Base-by-base conservation (phyloP, 2,888 invertebrate species). In the Cerastoderma edule region DNA sequence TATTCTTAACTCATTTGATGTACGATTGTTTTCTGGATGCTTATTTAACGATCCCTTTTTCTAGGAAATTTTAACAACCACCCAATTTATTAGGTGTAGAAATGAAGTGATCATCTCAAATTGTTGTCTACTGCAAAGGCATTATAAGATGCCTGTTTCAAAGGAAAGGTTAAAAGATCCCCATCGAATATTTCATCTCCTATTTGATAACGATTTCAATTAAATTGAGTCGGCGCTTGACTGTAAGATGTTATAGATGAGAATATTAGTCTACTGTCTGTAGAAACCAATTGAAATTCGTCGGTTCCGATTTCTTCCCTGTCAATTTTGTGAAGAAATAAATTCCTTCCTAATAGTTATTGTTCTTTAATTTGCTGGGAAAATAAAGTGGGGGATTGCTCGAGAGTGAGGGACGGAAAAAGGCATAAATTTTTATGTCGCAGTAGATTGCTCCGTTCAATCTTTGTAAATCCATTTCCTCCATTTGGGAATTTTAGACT, bases 271-370 rank as follows among this genome's bases (percentile, higher is more conserved):
- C 60, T 35, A 60, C 60, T 35, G 60, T 39, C 27, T 35, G 27
- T 24, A 44, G 39, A 60, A 60, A 60, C 60, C 35, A 60, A 60
- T 60, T 60, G 60, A 60, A 60, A 60, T 60, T 60, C 33, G 39
- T 22, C 30, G 33, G 33, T 60, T 60, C 24, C 60, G 35, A 60
- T 60, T 60, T 60, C 30, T 32, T 60, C 27, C 6, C n/a, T n/a
- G 39, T 60, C 60, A 39, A 24, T 39, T 60, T 39, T 27, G 16
- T n/a, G 24, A 33, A 39, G 60, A 60, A 60, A 39, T 60, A 60
- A 60, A 60, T 60, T 60, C 39, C 60, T 39, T 39, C 35, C 39
- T 56, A 32, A 32, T 22, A 8, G 53, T 56, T 56, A 56, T 56
- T 56, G 56, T 56, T 56, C 30, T 56, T 30, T 56, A 56, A 56